phyloP scores from a whole-genome alignment of 2,888 invertebrate species.

The Glyphotaelius pellucidus region DNA sequence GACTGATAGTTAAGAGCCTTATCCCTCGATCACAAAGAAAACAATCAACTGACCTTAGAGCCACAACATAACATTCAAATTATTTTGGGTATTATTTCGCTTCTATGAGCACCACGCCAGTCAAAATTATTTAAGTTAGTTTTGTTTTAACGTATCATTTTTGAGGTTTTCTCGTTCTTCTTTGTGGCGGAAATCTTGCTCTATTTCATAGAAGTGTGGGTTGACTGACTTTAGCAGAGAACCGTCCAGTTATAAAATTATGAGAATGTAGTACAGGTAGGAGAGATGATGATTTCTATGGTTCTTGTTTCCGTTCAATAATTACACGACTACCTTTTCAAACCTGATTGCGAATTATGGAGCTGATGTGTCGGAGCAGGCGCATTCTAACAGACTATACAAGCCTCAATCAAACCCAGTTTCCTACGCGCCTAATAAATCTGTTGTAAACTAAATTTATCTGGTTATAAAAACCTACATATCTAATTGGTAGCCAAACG shows the following conservation, averaged over 20 bases:
- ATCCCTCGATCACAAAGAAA: too few species aligned
- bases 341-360: constrained; percentile 2
- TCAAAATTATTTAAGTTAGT: neutral
- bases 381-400: neutral
- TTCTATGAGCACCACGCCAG: neutral
- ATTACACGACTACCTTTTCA: neutral
- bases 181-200: neutral
- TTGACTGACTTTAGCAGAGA: neutral
- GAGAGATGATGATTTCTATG: neutral
- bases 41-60: neutral
- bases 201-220: neutral
- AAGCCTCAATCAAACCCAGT: neutral
- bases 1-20: too few species aligned
- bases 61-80: neutral
- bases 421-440: neutral
- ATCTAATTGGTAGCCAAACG: neutral
- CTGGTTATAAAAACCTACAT: neutral
- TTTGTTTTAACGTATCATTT: neutral
- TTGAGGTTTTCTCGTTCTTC: neutral
- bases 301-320: neutral
- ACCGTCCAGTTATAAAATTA: neutral
- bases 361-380: neutral
- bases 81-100: neutral
- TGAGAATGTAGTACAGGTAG: neutral
- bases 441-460: neutral